These are phyloP conservation scores for Perccottus glenii DNA, from an alignment of 2,113 vertebrate species.

Conservation along the genomic window DNA sequence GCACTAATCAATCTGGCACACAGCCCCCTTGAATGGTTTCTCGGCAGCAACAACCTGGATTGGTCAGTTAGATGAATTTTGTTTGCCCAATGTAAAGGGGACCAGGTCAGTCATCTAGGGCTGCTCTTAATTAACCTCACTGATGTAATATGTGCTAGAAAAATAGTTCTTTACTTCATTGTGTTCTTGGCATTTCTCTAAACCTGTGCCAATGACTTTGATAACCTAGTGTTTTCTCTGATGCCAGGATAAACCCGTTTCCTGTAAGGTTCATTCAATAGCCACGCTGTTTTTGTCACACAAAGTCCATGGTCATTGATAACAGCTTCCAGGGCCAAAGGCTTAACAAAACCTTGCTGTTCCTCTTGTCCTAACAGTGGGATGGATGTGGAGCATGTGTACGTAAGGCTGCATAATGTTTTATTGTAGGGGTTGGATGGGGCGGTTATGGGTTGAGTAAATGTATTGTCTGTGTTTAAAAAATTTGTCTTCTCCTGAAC, in stretches of 20 bases:
- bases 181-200: slow-evolving; percentile 37
- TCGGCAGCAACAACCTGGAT: slow-evolving; percentile 39
- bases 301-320: slow-evolving; percentile 25
- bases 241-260: slow-evolving; percentile 12
- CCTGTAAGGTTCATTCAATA: slow-evolving; percentile 22
- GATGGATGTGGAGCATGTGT: slow-evolving; percentile 38
- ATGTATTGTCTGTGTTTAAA: slow-evolving; percentile 52
- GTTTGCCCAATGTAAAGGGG: slow-evolving; percentile 22
- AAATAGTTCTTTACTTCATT: slow-evolving; percentile 23
- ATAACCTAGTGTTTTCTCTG: slow-evolving; percentile 32
- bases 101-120: slow-evolving; percentile 39
- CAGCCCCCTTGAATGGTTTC: slow-evolving; percentile 3
- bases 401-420: slow-evolving; percentile 57
- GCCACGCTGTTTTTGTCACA: neutral
- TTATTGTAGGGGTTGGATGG: slow-evolving; percentile 54
- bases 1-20: slow-evolving; percentile 18
- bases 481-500: slow-evolving; percentile 43
- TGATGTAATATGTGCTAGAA: slow-evolving; percentile 9
- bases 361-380: slow-evolving; percentile 13
- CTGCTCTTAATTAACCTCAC: slow-evolving; percentile 29
- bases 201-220: slow-evolving; percentile 57
- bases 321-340: neutral
- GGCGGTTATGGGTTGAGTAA: slow-evolving; percentile 49
- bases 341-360: slow-evolving; percentile 13
- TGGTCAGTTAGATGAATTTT: slow-evolving; percentile 18